A percentile compares a stretch with the other conserved stretches of the same genome.
phyloP scores from a whole-genome alignment of 2,888 invertebrate genomes.

The Macrostomum cliftonense region DNA sequence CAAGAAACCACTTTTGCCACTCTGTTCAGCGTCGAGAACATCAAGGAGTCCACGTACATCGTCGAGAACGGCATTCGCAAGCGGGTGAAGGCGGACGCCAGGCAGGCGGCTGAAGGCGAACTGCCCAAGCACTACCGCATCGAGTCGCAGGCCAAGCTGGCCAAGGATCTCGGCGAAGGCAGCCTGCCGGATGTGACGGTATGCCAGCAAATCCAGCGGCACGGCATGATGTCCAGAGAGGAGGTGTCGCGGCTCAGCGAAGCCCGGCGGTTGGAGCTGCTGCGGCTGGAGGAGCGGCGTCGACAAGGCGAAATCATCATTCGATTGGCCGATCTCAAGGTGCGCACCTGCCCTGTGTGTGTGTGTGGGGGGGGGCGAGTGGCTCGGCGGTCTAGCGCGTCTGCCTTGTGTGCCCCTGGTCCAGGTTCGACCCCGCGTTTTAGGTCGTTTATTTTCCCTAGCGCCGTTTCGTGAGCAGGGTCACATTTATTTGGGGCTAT shows the following conservation, averaged over 20 bases:
- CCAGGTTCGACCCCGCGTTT: too few relatives aligned
- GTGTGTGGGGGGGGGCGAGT: too few relatives aligned
- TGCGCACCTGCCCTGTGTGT: slow-evolving; percentile 12
- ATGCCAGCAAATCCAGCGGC: slow-evolving; percentile 53
- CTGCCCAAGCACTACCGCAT: slow-evolving; percentile 53
- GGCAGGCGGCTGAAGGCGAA: slow-evolving; percentile 12
- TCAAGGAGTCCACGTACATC: slow-evolving; percentile 21
- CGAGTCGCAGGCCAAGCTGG: slow-evolving; percentile 19
- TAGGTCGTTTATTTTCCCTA: too few relatives aligned
- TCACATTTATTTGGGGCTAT: too few relatives aligned
- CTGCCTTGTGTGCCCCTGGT: too few relatives aligned
- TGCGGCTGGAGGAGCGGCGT: slow-evolving; percentile 43
- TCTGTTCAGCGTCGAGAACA: too few relatives aligned
- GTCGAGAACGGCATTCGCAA: slow-evolving; percentile 36
- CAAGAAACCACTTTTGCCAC: too few relatives aligned
- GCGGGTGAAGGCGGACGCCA: slow-evolving; percentile 24
- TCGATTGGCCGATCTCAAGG: slow-evolving; percentile 33
- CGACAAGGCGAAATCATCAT: slow-evolving; percentile 32
- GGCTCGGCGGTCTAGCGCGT: too few relatives aligned
- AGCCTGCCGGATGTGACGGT: slow-evolving; percentile 69
- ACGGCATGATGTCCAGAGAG: slow-evolving; percentile 66
- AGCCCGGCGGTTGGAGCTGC: slow-evolving; percentile 75
- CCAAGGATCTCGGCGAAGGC: slow-evolving; percentile 42
- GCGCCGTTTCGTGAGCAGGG: too few relatives aligned
- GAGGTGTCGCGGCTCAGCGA: slow-evolving; percentile 83